Percentiles rank a stretch among this genome's conserved stretches.
Evolutionary conservation across 64 coral and sea anemone species (phyloP).

Genomic region (Dendrophyllia cribrosa): DNA sequence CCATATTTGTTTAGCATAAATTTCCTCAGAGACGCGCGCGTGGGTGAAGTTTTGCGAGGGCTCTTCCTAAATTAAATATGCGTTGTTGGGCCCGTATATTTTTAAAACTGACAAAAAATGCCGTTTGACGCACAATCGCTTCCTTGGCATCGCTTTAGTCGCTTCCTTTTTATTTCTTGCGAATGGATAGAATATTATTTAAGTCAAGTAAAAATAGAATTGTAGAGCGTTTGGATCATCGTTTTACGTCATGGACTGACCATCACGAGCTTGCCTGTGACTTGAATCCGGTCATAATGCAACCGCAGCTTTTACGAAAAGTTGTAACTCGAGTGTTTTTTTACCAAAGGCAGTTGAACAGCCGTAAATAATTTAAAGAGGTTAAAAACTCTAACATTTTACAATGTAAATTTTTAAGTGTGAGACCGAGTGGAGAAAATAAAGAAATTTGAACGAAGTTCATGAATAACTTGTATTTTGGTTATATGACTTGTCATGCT

Average conservation of each 20-base stretch:
- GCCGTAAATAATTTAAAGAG: background rate
- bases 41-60: background rate
- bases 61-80: background rate
- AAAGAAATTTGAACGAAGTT: background rate
- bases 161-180: background rate
- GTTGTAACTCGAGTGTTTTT: background rate
- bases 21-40: background rate
- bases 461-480: background rate
- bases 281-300: background rate
- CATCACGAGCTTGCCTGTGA: background rate
- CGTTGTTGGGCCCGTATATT: background rate
- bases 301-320: background rate
- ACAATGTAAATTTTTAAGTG: background rate
- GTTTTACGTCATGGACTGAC: background rate
- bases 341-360: background rate
- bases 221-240: background rate
- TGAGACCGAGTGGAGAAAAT: background rate
- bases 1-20: constrained; percentile 4
- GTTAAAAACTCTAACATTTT: background rate
- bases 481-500: background rate
- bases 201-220: background rate
- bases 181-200: background rate
- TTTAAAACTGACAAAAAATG: constrained; percentile 1
- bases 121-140: constrained; percentile 17
- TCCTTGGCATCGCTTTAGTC: background rate